These are phyloP conservation scores for Coregonus sp. DNA, from an alignment of 2,797 vertebrate species.

Conservation along the genomic window DNA sequence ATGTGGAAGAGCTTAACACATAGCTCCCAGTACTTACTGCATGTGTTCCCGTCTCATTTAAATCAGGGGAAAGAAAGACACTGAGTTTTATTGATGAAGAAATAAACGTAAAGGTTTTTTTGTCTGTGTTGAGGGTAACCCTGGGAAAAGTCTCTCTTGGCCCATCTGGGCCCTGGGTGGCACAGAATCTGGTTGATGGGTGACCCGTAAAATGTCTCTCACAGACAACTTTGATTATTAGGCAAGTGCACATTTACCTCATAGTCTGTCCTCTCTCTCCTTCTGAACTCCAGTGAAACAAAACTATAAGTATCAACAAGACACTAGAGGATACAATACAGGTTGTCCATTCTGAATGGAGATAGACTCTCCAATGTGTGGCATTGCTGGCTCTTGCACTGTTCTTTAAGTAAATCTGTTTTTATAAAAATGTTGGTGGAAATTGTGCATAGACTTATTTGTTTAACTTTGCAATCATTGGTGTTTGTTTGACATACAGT, in stretches of 20 bases:
- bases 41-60: slow-evolving; percentile 15
- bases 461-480: too few relatives aligned
- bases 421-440: too few relatives aligned
- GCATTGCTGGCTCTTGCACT: background rate
- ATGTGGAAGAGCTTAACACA: slow-evolving; percentile 18
- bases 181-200: background rate
- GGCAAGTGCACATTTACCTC: background rate
- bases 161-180: background rate
- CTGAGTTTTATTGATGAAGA: slow-evolving; percentile 11
- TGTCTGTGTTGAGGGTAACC: background rate
- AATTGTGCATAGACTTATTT: too few relatives aligned
- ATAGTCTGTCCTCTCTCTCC: background rate
- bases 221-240: slow-evolving; percentile 12
- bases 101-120: slow-evolving; percentile 6
- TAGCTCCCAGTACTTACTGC: slow-evolving; percentile 15
- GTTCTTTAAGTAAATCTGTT: too few relatives aligned
- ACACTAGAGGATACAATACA: background rate
- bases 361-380: background rate
- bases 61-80: slow-evolving; percentile 5
- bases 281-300: background rate
- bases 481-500: too few relatives aligned
- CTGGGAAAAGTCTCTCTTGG: background rate
- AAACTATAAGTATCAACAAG: background rate
- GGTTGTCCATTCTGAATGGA: background rate
- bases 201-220: slow-evolving; percentile 14